Evolutionary conservation across 2,797 vertebrate genomes (phyloP).

Genomic region (Euthynnus affinis): DNA sequence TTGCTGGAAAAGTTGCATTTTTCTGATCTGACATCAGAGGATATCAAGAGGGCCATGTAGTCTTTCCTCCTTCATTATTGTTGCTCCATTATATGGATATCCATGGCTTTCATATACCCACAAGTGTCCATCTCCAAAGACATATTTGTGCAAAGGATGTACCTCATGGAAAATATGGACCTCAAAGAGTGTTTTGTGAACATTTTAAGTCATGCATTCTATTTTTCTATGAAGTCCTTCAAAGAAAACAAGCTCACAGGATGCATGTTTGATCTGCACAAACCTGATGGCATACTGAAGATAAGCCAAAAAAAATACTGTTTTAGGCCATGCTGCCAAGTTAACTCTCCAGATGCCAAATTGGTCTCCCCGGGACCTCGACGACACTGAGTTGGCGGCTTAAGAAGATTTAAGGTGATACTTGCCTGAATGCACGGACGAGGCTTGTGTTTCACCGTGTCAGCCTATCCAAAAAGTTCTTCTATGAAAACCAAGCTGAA

Average conservation of each 20-base stretch:
- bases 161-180: constrained; percentile 62
- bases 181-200: constrained; percentile 38
- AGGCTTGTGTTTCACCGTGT: constrained; percentile 51
- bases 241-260: constrained; percentile 17
- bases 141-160: constrained; percentile 31
- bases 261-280: constrained; percentile 36
- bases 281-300: constrained; percentile 27
- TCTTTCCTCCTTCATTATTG: background rate
- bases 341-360: constrained; percentile 77
- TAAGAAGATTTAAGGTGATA: constrained; percentile 42
- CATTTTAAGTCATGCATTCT: constrained; percentile 25
- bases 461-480: constrained; percentile 79
- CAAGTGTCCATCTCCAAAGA: constrained; percentile 42
- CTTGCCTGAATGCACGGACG: constrained; percentile 35
- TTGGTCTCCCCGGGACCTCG: constrained; percentile 60
- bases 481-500: constrained; percentile 81
- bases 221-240: constrained; percentile 39
- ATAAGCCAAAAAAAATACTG: constrained; percentile 41
- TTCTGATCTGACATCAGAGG: constrained; percentile 8
- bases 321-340: constrained; percentile 55
- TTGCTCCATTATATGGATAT: background rate
- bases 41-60: background rate
- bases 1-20: background rate
- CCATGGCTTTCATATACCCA: constrained; percentile 13
- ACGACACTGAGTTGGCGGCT: constrained; percentile 58